A percentile compares a stretch with the other conserved stretches of the same genome.
phyloP scores from a whole-genome alignment of 2,113 vertebrate species.

The Amazona guildingii region DNA sequence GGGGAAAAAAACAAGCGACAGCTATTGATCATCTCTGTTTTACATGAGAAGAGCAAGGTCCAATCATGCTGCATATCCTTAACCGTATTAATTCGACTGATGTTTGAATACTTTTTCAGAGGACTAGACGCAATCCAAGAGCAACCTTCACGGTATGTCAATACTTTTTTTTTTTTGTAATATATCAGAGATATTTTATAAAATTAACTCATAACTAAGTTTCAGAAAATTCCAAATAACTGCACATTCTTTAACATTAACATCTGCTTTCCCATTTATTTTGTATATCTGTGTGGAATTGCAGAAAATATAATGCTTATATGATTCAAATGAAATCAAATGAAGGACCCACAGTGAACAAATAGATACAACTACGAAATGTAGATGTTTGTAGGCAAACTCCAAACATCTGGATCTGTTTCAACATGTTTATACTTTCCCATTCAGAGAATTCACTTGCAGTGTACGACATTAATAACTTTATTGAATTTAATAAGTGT shows the following conservation, averaged over 20 bases:
- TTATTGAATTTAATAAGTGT: neutral
- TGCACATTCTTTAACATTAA: neutral
- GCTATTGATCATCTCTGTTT: neutral
- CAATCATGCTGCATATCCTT: neutral
- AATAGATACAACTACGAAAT: neutral
- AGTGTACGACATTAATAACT: neutral
- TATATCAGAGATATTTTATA: neutral
- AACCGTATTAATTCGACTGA: neutral
- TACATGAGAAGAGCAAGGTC: slow-evolving; percentile 12
- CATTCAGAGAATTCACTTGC: neutral
- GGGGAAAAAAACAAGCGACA: neutral
- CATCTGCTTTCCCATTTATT: neutral
- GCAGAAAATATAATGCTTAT: neutral
- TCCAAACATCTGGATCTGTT: neutral
- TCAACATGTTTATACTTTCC: neutral
- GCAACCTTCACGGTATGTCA: slow-evolving; percentile 17
- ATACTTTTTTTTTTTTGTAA: neutral
- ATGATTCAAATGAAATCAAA: neutral
- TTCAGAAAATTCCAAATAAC: neutral
- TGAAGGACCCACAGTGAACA: neutral
- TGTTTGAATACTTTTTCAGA: neutral
- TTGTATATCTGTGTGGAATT: neutral
- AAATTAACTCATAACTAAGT: neutral
- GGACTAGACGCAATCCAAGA: neutral
- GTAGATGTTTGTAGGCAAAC: neutral